Evolutionary conservation across 2,797 vertebrate species (phyloP).

Genomic region (Spinus pinus): DNA sequence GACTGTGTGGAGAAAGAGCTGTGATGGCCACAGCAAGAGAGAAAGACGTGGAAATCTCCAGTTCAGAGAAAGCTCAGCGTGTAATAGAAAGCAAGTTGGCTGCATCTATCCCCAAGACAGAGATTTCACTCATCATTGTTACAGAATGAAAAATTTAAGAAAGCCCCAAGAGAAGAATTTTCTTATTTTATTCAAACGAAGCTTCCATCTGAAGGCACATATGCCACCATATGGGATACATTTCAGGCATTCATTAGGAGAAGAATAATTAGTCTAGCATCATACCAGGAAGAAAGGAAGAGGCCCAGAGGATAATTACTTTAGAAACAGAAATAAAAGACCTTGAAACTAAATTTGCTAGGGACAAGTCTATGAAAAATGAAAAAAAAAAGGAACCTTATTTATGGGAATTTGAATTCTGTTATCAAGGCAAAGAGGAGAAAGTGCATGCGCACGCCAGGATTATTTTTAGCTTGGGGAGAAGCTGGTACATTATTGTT

Average conservation of each 20-base stretch:
- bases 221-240: slow-evolving; percentile 79
- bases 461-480: slow-evolving; percentile 39
- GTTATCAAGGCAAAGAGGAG: slow-evolving; percentile 9
- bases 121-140: slow-evolving; percentile 71
- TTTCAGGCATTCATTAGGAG: slow-evolving; percentile 79
- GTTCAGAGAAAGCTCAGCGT: not conserved
- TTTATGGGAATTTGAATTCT: slow-evolving; percentile 34
- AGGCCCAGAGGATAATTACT: slow-evolving; percentile 79
- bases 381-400: not conserved
- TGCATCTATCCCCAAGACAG: slow-evolving; percentile 45
- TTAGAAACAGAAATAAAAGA: slow-evolving; percentile 76
- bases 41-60: not conserved
- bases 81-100: slow-evolving; percentile 42
- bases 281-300: slow-evolving; percentile 71
- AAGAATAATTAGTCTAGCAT: slow-evolving; percentile 79
- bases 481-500: slow-evolving; percentile 32
- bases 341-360: slow-evolving; percentile 77
- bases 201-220: slow-evolving; percentile 75
- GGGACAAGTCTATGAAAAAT: slow-evolving; percentile 66
- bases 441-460: not conserved
- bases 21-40: not conserved
- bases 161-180: slow-evolving; percentile 72
- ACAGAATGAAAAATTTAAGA: slow-evolving; percentile 74
- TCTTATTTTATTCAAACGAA: slow-evolving; percentile 76
- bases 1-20: not conserved